Base-by-base conservation (phyloP, 2,113 vertebrate species). In the Triplophysa rosa region DNA sequence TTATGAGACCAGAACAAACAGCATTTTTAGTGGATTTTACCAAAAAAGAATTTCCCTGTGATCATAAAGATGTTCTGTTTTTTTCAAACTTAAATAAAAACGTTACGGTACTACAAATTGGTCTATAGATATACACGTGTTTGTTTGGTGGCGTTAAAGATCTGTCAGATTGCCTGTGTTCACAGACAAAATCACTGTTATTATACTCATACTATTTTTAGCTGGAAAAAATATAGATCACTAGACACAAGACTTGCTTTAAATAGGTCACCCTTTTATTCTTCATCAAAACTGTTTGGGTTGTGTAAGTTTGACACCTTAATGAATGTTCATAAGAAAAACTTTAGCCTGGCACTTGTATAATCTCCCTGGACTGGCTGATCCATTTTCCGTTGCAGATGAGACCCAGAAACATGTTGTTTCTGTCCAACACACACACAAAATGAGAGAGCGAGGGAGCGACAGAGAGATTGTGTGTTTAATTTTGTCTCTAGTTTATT, bases 231-330 rank as follows among this genome's bases (percentile, higher is more conserved):
- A 47, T 16, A 70, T 49, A 45, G n/a, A 62, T 61, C n/a, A 45
- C 8, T 47, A 24, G 37, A 74, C 23, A 2, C 47, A 62, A 47
- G n/a, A 37, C 37, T 49, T 49, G 37, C 17, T 23, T 52, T 40
- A 83, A 83, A 19, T 77, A 49, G 68, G 79, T 84, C 74, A 74
- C 82, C 72, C 73, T 77, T 71, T 80, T 83, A 72, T 21, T 52
- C 37, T 54, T 52, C 56, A 80, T 76, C 47, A 47, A 68, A 58
- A 66, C 26, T 65, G 78, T 77, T 79, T 70, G 70, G 62, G 40
- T 77, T 80, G 42, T 84, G 40, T 74, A 63, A 63, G 58, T 81
- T 81, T 29, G 67, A 33, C 29, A 79, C 67, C 68, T 63, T 47
- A 76, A 81, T 64, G 45, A 58, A 40, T 63, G 67, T 69, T 37